These are phyloP conservation scores for Psittacus erithacus DNA, from an alignment of 2,113 vertebrate species.

Conservation along the genomic window DNA sequence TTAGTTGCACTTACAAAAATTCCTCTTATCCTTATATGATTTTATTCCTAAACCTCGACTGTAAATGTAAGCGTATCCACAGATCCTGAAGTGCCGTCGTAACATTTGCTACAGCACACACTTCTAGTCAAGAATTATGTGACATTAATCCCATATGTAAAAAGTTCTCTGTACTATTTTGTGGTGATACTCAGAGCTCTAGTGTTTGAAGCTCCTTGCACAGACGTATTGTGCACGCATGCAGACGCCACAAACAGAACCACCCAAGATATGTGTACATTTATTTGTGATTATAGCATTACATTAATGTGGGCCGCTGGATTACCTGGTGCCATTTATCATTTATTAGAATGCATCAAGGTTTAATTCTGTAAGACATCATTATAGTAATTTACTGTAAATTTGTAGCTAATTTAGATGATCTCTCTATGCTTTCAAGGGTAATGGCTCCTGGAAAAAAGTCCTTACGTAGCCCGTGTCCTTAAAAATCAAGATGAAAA, in stretches of 20 bases:
- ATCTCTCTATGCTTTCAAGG: not conserved
- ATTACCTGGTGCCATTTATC: not conserved
- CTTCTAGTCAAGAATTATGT: not conserved
- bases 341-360: not conserved
- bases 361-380: not conserved
- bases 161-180: not conserved
- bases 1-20: not conserved
- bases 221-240: not conserved
- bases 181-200: not conserved
- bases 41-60: not conserved
- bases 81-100: not conserved
- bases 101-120: not conserved
- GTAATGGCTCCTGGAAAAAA: not conserved
- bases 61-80: not conserved
- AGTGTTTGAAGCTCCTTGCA: not conserved
- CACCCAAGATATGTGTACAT: not conserved
- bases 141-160: not conserved
- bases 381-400: not conserved
- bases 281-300: not conserved
- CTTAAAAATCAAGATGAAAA: not conserved
- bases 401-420: not conserved
- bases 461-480: not conserved
- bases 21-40: not conserved
- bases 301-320: not conserved
- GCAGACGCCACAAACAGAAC: not conserved